Conservation (phyloP, 1,140 invertebrate genomes). For the Chironomus striatipennis region DNA sequence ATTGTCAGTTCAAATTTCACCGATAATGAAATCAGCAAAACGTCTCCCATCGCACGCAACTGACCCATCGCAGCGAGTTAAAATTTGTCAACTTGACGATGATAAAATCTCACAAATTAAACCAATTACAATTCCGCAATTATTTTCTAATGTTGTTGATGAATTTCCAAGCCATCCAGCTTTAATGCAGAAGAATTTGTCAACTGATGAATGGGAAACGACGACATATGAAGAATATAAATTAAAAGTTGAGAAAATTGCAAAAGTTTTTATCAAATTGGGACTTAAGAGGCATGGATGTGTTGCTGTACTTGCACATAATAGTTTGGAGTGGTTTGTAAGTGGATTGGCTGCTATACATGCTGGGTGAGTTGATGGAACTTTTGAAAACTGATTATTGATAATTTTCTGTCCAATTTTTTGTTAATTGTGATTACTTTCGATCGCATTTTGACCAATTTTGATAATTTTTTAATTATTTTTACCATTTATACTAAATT, state of each 20-base stretch:
- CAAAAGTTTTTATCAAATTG: conserved; percentile 74
- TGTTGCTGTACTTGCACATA: conserved; percentile 80
- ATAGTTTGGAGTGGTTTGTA: conserved; percentile 79
- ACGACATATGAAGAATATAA: conserved; percentile 52
- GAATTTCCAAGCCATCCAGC: not conserved
- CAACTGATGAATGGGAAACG: not conserved
- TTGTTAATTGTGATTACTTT: no score
- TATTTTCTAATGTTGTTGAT: not conserved
- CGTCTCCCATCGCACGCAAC: not conserved
- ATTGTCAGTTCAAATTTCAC: no score
- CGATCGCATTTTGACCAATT: no score
- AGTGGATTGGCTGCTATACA: conserved; percentile 74
- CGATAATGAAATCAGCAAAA: no score
- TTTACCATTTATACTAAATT: no score
- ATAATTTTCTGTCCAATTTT: no score
- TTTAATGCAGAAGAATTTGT: not conserved
- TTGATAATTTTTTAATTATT: no score
- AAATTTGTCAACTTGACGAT: conserved; percentile 22
- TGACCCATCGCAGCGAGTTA: not conserved
- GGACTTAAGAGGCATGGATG: conserved; percentile 66
- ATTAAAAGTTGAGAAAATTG: conserved; percentile 53
- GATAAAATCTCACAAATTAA: not conserved
- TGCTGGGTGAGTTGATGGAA: conserved; percentile 59
- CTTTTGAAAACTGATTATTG: not conserved
- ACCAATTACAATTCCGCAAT: not conserved